Evolutionary conservation across 1,140 invertebrate genomes (phyloP).

Genomic region (Aphelinus atriplicis): DNA sequence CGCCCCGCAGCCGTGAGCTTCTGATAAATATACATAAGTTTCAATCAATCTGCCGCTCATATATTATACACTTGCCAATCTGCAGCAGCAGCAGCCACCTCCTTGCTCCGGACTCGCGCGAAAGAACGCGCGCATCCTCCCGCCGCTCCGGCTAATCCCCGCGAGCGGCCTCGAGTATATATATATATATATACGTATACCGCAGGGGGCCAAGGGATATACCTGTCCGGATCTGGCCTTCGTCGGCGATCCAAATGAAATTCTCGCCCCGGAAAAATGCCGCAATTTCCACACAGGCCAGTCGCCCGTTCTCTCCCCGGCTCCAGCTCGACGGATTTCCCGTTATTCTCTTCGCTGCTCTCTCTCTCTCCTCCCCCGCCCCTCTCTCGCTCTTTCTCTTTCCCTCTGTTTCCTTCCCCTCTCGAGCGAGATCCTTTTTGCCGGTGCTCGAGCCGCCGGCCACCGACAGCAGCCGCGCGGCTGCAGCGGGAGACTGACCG

Average conservation of each 20-base stretch:
- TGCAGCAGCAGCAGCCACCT: background rate
- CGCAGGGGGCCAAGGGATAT: background rate
- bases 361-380: background rate
- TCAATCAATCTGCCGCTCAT: slow-evolving; percentile 28
- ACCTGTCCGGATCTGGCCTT: slow-evolving; percentile 7
- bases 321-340: background rate
- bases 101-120: too few relatives aligned
- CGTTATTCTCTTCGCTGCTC: background rate
- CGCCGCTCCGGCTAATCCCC: too few relatives aligned
- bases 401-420: background rate
- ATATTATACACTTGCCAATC: slow-evolving; percentile 26
- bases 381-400: background rate
- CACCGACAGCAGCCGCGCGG: background rate
- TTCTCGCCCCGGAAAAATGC: slow-evolving; percentile 14
- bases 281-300: background rate
- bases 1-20: too few relatives aligned
- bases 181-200: too few relatives aligned
- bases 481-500: background rate
- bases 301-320: background rate
- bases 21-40: slow-evolving; percentile 7
- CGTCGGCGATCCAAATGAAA: slow-evolving; percentile 24
- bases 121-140: too few relatives aligned
- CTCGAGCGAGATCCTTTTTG: background rate
- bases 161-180: too few relatives aligned
- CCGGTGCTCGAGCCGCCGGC: background rate